Conservation (phyloP, 37 sponge, comb jelly and placozoan genomes). For the Ephydatia muelleri region DNA sequence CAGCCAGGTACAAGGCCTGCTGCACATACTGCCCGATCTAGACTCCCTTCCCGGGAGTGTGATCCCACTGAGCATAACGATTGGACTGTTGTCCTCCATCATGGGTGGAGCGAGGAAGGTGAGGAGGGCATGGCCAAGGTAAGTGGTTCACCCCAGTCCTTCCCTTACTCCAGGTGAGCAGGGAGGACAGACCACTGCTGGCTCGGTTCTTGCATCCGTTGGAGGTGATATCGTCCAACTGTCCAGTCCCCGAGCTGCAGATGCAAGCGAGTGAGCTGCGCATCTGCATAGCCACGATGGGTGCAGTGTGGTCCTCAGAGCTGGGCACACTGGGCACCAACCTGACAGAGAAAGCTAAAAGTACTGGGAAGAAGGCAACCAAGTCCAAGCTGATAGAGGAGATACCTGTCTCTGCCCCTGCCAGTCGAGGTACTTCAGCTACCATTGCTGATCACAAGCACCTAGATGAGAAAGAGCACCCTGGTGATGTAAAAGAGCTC, state of each 20-base stretch:
- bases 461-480: no score
- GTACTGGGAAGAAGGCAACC: background rate
- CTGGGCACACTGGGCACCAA: background rate
- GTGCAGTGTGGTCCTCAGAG: conserved; percentile 72
- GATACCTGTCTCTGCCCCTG: no score
- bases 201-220: conserved; percentile 21
- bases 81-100: conserved; percentile 66
- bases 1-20: background rate
- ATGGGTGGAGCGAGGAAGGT: conserved; percentile 33
- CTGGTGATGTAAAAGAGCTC: no score
- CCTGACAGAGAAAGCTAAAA: background rate
- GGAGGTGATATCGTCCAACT: conserved; percentile 30
- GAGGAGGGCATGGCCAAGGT: background rate
- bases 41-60: conserved; percentile 48
- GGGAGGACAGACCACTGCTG: conserved; percentile 35
- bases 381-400: no score
- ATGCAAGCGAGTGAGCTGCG: conserved; percentile 57
- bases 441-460: no score
- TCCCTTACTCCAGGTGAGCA: conserved; percentile 11
- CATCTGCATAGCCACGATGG: conserved; percentile 78
- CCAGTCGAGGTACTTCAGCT: no score
- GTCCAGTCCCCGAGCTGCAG: conserved; percentile 52
- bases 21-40: background rate
- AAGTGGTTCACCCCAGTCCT: background rate
- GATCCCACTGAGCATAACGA: conserved; percentile 64